Percentiles rank a stretch among this genome's conserved stretches.
These are phyloP conservation scores for Drosophila tani DNA, from an alignment of 1,140 invertebrate species.

Conservation along the genomic window DNA sequence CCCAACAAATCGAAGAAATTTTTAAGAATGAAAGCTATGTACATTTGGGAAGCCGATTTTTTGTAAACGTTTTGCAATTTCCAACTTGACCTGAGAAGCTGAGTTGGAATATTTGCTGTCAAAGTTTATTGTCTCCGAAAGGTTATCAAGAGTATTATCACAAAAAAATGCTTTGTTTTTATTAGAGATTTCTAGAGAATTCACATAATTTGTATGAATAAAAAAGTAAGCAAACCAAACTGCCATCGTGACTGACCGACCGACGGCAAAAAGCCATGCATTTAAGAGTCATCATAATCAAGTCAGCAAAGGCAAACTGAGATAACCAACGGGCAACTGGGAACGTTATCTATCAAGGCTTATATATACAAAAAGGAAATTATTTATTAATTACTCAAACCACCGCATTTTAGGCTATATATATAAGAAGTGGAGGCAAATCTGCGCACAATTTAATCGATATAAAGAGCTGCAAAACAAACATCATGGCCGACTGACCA, in stretches of 20 bases:
- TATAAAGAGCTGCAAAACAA: constrained; percentile 60
- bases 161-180: no score
- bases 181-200: no score
- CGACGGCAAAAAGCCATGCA: constrained; percentile 49
- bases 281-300: constrained; percentile 63
- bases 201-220: no score
- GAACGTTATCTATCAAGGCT: constrained; percentile 47
- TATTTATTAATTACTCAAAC: constrained; percentile 78
- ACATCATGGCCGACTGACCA: constrained; percentile 28
- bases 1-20: no score
- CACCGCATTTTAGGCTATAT: constrained; percentile 4
- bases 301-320: constrained; percentile 20
- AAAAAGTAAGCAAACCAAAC: constrained; percentile 8
- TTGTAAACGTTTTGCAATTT: no score
- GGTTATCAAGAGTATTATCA: no score
- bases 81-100: no score
- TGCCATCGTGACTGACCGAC: constrained; percentile 29
- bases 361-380: constrained; percentile 55
- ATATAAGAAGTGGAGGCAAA: constrained; percentile 15
- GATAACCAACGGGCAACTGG: constrained; percentile 35
- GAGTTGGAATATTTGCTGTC: no score
- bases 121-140: no score
- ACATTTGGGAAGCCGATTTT: no score
- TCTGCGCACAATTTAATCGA: constrained; percentile 66
- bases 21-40: no score